phyloP scores from a whole-genome alignment of 2,888 invertebrate species.

The Petrophora chlorosata region DNA sequence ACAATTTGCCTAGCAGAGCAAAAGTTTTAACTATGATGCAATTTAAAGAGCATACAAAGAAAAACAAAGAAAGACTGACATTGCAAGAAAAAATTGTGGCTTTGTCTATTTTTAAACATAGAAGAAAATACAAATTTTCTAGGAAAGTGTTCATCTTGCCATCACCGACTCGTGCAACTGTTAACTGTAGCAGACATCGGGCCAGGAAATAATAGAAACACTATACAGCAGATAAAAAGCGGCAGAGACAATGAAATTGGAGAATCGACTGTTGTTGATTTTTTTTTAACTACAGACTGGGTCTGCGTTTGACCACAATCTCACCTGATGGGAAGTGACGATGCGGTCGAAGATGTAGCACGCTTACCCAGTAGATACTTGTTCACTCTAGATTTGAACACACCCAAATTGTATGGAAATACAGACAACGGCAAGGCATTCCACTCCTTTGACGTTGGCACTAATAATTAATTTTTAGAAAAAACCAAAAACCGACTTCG shows the following conservation, averaged over 20 bases:
- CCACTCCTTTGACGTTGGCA: too few species aligned
- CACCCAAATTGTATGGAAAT: too few species aligned
- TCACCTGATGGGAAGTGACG: too few species aligned
- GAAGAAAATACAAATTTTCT: constrained; percentile 5
- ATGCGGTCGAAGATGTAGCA: too few species aligned
- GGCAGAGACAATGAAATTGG: not conserved
- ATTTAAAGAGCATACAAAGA: constrained; percentile 10
- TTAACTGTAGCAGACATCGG: not conserved
- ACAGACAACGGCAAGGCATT: too few species aligned
- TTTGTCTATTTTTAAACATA: constrained; percentile 25
- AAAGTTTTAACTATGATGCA: constrained; percentile 15
- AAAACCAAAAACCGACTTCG: too few species aligned
- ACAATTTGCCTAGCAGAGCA: not conserved
- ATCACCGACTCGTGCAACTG: not conserved
- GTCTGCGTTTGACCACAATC: too few species aligned
- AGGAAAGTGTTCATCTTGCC: not conserved
- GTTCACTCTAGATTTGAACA: too few species aligned
- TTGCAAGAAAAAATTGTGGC: constrained; percentile 32
- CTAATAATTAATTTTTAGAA: too few species aligned
- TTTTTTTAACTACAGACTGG: too few species aligned
- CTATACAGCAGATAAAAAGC: not conserved
- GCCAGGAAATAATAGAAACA: too few species aligned
- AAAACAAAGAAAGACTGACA: constrained; percentile 28
- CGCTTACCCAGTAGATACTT: too few species aligned
- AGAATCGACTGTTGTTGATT: constrained; percentile 27